Conservation (phyloP, 1,140 invertebrate species). For the Pogonus chalceus region DNA sequence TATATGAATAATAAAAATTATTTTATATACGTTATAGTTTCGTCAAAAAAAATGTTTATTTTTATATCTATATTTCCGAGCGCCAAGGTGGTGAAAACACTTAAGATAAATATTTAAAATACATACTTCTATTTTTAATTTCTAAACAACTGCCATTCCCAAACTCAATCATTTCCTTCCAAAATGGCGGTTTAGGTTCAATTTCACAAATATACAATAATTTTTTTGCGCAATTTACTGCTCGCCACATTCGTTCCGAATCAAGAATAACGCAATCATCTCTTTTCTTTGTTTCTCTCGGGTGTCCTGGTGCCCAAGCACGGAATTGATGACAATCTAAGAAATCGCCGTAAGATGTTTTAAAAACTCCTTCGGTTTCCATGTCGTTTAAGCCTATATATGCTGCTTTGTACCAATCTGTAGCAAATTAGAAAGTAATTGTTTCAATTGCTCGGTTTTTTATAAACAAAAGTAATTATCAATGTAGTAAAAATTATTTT, state of each 20-base stretch:
- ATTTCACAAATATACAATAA: slow-evolving; percentile 52
- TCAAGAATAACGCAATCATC: slow-evolving; percentile 48
- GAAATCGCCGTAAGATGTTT: slow-evolving; percentile 40
- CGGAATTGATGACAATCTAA: slow-evolving; percentile 48
- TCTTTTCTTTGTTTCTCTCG: slow-evolving; percentile 32
- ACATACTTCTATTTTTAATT: slow-evolving; percentile 9
- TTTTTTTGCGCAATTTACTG: slow-evolving; percentile 38
- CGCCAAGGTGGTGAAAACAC: no score
- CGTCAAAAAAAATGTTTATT: no score
- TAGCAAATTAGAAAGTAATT: no score
- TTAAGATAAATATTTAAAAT: no score
- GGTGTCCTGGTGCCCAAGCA: slow-evolving; percentile 54
- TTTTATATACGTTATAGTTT: no score
- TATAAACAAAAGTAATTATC: slow-evolving; percentile 27
- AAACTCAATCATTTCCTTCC: slow-evolving; percentile 6
- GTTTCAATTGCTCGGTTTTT: slow-evolving; percentile 16
- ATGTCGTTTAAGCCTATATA: slow-evolving; percentile 46
- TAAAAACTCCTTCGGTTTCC: slow-evolving; percentile 30
- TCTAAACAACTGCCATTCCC: slow-evolving; percentile 8
- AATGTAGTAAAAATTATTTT: no score
- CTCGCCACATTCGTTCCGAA: slow-evolving; percentile 43
- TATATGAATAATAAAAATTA: no score
- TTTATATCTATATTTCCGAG: no score
- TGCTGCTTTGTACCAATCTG: slow-evolving; percentile 30
- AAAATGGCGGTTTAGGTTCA: slow-evolving; percentile 28